Base-by-base conservation (phyloP, 2,113 vertebrate genomes). In the Diglossa brunneiventris region DNA sequence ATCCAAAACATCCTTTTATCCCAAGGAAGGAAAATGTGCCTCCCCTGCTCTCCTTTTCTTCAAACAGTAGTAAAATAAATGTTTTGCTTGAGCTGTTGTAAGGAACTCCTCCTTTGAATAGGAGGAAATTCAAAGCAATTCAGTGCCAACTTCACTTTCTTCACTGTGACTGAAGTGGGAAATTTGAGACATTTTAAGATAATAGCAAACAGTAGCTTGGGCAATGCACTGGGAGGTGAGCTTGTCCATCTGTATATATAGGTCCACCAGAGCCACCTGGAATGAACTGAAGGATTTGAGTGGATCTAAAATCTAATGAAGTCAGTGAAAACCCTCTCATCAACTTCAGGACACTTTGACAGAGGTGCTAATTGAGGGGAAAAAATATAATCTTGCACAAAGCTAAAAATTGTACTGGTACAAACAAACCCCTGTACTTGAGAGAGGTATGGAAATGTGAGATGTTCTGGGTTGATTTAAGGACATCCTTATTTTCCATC, bases 341-440 rank as follows among this genome's bases (percentile, higher is more conserved):
- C 88, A 63, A 73, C 46, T 90, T 88, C 26, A 62, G 46, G 2
- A 74, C 28, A 52, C 35, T 84, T 84, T 68, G 69, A 46, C 59
- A 78, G 39, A 78, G n/a, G 13, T 89, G 66, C 3, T 93, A 94
- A 92, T 18, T 92, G 56, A 87, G n/a, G 49, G 31, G 10, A n/a
- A 81, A 87, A 91, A 50, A 6, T 64, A 28, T 30, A 67, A n/a
- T 56, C 39, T 46, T 52, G 19, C n/a, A 75, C 26, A 68, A 35
- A 62, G 15, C 10, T 79, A 79, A 91, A 89, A 78, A 47, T 84
- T 18, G 33, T 49, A 56, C 7, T 7, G 3, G 5, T 64, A 63
- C 0, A 1, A 77, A 61, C 15, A 58, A 69, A 56, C 1, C 1
- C 19, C 11, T 7, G 0, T 44, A 16, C 22, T 44, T 66, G 8